Base-by-base conservation (phyloP, 2,888 invertebrate genomes). In the Ceramica pisi region DNA sequence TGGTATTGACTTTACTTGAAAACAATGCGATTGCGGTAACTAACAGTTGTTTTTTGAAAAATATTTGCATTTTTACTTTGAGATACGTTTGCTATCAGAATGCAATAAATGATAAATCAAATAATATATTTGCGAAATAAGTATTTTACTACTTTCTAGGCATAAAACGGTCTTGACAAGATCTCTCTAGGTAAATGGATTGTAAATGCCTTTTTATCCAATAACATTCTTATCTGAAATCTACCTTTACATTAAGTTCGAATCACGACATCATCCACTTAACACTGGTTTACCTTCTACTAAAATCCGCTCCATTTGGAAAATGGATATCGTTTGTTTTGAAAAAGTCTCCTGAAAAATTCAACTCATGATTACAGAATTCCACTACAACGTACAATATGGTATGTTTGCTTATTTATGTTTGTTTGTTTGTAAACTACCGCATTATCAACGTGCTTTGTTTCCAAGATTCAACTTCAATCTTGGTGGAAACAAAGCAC, bases 381-480 rank as follows among this genome's bases (percentile, higher is more conserved):
- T 61, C 65, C 62, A 31, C 53, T 21, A 31, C 26, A 69, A 41
- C 38, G 51, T 31, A 64, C 50, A 68, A 60, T 55, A 53, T 44
- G 57, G 55, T 80, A 10, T 67, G 61, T 67, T 70, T 83, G 81
- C 67, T 67, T 74, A 67, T 67, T 70, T 35, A 12, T 83, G 65
- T 71, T n/a, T 76, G 66, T 77, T 71, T 84, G 67, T 41, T 61
- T 21, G 56, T 59, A n/a, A n/a, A n/a, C n/a, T n/a, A n/a, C n/a
- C 48, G n/a, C 57, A 68, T 65, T 82, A 82, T 82, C 82, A 78
- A 70, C 56, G 55, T 67, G 73, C 68, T 82, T 82, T 82, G 82
- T 81, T 77, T 73, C 46, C 63, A 57, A 71, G 60, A 83, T 63
- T 83, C 60, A 3, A 31, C 31, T 3, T 60, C 6, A 31, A 5